phyloP scores from a whole-genome alignment of 2,113 vertebrate genomes.

The Arizona elegans region DNA sequence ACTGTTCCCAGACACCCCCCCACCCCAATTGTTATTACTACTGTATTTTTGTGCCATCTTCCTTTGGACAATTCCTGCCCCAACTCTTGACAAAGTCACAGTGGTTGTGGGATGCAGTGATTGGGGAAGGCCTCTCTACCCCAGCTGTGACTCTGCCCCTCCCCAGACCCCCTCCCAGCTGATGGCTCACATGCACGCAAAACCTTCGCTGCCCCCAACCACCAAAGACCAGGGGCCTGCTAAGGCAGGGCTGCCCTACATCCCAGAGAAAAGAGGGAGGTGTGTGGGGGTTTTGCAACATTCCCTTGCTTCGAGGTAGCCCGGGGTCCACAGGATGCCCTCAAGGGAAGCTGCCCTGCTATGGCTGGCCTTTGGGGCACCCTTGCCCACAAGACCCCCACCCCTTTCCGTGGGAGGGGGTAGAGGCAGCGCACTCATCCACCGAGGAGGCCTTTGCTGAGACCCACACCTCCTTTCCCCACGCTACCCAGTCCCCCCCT shows the following conservation, averaged over 20 bases:
- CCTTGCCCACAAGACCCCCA: too few species aligned
- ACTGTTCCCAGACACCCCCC: too few species aligned
- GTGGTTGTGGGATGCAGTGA: too few species aligned
- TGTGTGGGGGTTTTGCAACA: too few species aligned
- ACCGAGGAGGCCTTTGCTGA: neutral
- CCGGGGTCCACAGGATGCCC: too few species aligned
- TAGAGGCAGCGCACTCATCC: neutral
- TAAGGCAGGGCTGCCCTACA: too few species aligned
- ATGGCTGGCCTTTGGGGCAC: neutral
- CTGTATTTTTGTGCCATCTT: neutral
- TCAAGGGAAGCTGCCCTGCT: neutral
- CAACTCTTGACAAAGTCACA: neutral
- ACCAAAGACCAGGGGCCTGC: too few species aligned
- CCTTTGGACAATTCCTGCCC: neutral
- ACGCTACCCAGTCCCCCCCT: fast-evolving
- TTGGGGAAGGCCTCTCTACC: too few species aligned
- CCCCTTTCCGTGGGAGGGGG: neutral
- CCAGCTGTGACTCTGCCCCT: too few species aligned
- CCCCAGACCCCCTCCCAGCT: too few species aligned
- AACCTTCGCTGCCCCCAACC: neutral
- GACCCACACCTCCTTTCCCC: neutral
- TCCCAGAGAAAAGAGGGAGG: neutral
- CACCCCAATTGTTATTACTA: neutral
- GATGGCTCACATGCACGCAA: neutral
- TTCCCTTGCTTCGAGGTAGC: too few species aligned